Percentiles rank a stretch among this genome's conserved stretches.
phyloP scores from a whole-genome alignment of 2,797 vertebrate genomes.

The Mycteria americana region DNA sequence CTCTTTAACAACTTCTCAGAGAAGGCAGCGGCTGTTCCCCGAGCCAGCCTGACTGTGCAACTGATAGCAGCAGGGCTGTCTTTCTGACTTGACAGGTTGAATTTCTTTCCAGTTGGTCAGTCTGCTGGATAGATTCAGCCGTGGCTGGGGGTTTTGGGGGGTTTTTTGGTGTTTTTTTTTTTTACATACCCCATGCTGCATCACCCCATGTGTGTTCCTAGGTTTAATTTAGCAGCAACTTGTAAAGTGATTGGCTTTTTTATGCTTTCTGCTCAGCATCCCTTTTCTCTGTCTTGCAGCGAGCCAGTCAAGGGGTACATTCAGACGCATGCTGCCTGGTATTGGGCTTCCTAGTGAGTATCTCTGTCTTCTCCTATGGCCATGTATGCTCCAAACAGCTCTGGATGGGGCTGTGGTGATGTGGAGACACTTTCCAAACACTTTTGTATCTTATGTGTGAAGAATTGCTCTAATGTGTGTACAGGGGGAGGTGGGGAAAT shows the following conservation, averaged over 20 bases:
- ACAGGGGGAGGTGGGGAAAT: background rate
- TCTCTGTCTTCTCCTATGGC: background rate
- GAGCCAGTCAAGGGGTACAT: constrained; percentile 88
- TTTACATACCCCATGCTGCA: rapidly evolving
- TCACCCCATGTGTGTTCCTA: background rate
- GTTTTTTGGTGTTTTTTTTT: too few relatives aligned
- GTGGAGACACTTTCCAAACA: background rate
- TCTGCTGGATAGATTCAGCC: background rate
- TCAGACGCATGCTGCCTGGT: constrained; percentile 89
- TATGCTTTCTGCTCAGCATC: background rate
- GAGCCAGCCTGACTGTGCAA: background rate
- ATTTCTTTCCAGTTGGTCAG: background rate
- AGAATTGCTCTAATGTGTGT: background rate
- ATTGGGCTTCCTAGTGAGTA: constrained; percentile 97
- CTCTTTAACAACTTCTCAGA: background rate
- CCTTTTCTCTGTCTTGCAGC: constrained; percentile 70
- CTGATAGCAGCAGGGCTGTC: background rate
- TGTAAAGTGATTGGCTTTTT: background rate
- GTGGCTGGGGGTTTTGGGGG: too few relatives aligned
- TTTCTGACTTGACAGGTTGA: background rate
- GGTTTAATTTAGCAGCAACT: background rate
- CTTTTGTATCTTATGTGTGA: background rate
- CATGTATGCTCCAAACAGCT: background rate
- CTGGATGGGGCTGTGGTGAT: background rate
- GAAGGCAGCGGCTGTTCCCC: background rate